Evolutionary conservation across 2,113 vertebrate genomes (phyloP).

Genomic region (Zootoca vivipara): DNA sequence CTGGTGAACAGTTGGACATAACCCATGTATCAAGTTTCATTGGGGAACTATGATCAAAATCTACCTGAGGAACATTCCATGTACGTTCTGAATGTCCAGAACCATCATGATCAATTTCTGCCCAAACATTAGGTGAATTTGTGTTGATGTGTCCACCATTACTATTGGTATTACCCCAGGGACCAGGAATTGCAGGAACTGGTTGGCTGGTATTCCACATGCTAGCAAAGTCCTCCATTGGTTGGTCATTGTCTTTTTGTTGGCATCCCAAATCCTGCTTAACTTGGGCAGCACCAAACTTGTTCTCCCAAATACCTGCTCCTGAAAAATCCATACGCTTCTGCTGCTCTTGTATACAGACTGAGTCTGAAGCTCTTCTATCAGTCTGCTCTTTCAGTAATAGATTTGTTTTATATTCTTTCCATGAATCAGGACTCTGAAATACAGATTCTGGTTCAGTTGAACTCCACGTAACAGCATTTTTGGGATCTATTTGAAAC

Average conservation of each 20-base stretch:
- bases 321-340: slow-evolving; percentile 58
- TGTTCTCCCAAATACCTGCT: slow-evolving; percentile 62
- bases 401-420: slow-evolving; percentile 65
- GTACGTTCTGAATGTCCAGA: slow-evolving; percentile 51
- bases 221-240: slow-evolving; percentile 64
- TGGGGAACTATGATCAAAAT: slow-evolving; percentile 42
- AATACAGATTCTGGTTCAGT: slow-evolving; percentile 77
- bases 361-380: slow-evolving; percentile 73
- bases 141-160: slow-evolving; percentile 15
- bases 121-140: slow-evolving; percentile 62
- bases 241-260: slow-evolving; percentile 52
- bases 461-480: slow-evolving; percentile 77
- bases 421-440: slow-evolving; percentile 77
- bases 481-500: slow-evolving; percentile 80
- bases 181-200: slow-evolving; percentile 45
- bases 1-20: slow-evolving; percentile 60
- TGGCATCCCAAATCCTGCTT: slow-evolving; percentile 40
- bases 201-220: slow-evolving; percentile 63
- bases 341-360: slow-evolving; percentile 70
- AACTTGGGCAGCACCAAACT: slow-evolving; percentile 48
- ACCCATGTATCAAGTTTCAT: slow-evolving; percentile 59
- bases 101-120: slow-evolving; percentile 47
- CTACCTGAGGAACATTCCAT: slow-evolving; percentile 64
- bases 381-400: slow-evolving; percentile 52
- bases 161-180: slow-evolving; percentile 58